Evolutionary conservation across 2,888 invertebrate genomes (phyloP), one percentile per base, ranked within the genome.

Genomic region (Apocheima hispidaria): DNA sequence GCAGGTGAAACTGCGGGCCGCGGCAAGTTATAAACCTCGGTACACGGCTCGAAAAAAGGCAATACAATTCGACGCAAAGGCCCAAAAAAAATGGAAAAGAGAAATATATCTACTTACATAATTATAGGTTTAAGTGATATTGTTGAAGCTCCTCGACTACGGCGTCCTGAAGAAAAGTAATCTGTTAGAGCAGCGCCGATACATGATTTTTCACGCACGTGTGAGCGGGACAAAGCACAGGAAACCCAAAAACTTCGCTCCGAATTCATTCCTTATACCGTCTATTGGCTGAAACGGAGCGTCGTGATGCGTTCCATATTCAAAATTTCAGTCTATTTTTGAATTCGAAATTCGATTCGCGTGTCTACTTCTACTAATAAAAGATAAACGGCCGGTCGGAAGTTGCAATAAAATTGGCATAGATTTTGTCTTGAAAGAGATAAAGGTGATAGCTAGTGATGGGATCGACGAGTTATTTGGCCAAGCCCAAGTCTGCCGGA

Each of bases 391-490:
- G 58, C 65, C 70, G 57, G 62, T 60, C 52, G 50, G 51, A 41
- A 49, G 59, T 59, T 53, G 59, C 50, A 44, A 75, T 72, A 77
- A 73, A 72, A 64, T 75, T 74, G 43, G 68, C 70, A 68, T 72
- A 71, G 69, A 69, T 66, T 58, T 72, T 68, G 66, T 69, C 69
- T 70, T 69, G 61, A 71, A 67, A 35, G 63, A 57, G 62, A 69
- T 69, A 65, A 62, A 46, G 44, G 40, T 65, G 69, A 71, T 72
- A 71, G 65, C 46, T 68, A 66, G 72, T 71, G 71, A 91, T 93
- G 93, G 93, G 93, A 44, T 92, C 93, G 44, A 92, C 92, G 48
- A 93, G 82, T 86, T 92, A 88, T 74, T 73, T 88, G 71, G 81
- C 82, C 28, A 93, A 92, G 69, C 82, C 90, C 4, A 90, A 90